Evolutionary conservation across 2,113 vertebrate genomes (phyloP).

Genomic region (Laterallus jamaicensis): DNA sequence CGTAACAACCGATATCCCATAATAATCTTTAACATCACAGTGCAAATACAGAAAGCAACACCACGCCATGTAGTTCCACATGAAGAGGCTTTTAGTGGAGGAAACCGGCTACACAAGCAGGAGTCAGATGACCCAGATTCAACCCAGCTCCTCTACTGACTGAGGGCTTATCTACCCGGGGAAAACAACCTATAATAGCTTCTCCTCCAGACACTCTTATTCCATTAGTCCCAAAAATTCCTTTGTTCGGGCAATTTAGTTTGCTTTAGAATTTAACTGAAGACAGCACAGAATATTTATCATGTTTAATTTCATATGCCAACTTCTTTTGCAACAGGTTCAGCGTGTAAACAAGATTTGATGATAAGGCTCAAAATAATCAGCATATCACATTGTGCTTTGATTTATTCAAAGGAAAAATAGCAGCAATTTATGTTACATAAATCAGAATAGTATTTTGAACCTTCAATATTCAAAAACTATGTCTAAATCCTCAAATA

Average conservation of each 20-base stretch:
- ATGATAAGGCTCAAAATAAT: neutral
- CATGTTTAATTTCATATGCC: neutral
- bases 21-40: slow-evolving; percentile 13
- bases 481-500: neutral
- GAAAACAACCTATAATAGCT: slow-evolving; percentile 42
- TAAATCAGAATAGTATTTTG: neutral
- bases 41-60: slow-evolving; percentile 1
- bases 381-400: neutral
- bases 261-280: slow-evolving; percentile 20
- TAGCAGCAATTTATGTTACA: neutral
- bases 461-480: neutral
- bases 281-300: neutral
- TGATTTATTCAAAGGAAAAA: neutral
- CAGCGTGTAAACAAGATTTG: neutral
- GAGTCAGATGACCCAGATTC: slow-evolving; percentile 46
- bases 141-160: neutral
- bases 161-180: slow-evolving; percentile 21
- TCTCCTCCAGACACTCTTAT: slow-evolving; percentile 31
- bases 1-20: slow-evolving; percentile 4
- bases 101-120: neutral
- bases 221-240: slow-evolving; percentile 25
- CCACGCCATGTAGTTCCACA: neutral
- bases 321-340: slow-evolving; percentile 9
- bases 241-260: neutral
- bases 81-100: neutral